Evolutionary conservation across 92 coral and sea anemone species (phyloP).

Genomic region (Porites evermanni): DNA sequence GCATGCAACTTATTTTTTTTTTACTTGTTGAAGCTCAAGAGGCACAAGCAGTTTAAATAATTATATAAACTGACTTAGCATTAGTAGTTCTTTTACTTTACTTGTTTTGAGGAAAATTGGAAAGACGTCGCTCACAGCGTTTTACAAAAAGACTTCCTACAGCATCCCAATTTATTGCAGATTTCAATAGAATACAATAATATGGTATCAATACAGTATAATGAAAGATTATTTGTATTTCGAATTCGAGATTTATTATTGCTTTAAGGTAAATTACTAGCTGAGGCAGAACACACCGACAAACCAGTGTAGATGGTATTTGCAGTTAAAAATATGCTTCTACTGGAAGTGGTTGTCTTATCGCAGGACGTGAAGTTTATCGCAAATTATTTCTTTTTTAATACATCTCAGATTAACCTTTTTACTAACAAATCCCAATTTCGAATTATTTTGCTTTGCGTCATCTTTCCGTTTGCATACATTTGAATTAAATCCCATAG

Average conservation of each 20-base stretch:
- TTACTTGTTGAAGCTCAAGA: neutral
- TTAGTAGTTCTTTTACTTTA: neutral
- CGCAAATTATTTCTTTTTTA: no score
- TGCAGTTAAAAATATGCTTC: no score
- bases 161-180: no score
- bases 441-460: neutral
- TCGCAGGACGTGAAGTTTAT: no score
- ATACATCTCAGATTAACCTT: neutral
- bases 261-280: neutral
- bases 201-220: neutral
- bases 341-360: no score
- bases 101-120: neutral
- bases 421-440: neutral
- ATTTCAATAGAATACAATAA: neutral
- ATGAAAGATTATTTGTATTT: neutral
- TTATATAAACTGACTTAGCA: neutral
- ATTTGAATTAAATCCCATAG: slow-evolving; percentile 10
- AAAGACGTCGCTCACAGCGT: neutral
- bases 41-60: neutral
- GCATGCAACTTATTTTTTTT: neutral
- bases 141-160: no score
- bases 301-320: neutral
- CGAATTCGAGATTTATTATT: neutral
- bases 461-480: slow-evolving; percentile 1
- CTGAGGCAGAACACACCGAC: neutral